Base-by-base conservation (phyloP, 2,797 vertebrate species). In the Leuciscus waleckii region DNA sequence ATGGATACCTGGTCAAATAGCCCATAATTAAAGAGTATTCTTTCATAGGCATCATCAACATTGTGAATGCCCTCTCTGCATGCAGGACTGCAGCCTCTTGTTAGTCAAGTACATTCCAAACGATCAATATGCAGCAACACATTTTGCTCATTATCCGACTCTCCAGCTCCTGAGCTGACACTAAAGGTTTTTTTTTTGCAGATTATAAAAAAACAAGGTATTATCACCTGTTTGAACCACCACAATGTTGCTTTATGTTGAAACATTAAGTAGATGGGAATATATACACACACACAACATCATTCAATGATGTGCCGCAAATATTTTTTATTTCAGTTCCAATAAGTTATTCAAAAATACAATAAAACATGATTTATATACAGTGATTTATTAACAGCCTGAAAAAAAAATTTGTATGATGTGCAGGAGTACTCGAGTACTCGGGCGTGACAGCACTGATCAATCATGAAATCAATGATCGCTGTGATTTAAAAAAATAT, bases 41-140 rank as follows among this genome's bases (percentile, higher is more conserved):
- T 71, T n/a, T 39, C 77, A 63, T 77, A 63, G 39, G 14, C 37
- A 75, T 68, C 13, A 54, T 29, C 56, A 76, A 61, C 76, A 74
- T 29, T 61, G 37, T 77, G 29, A 69, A 51, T 39, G 13, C 19
- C 11, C 41, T 21, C 58, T 29, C 37, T 41, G n/a, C 65, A 73
- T 4, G 70, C 5, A 39, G 26, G 77, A 56, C 46, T 69, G 82
- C 51, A 79, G 63, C 70, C 51, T 63, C 43, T 26, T 23, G 29
- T 35, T 17, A 46, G 71, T 32, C 35, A 81, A 82, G 63, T 26
- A 54, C 80, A 85, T 85, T 75, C 29, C 79, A 79, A 74, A 81
- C 39, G 11, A 85, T 68, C 58, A 68, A 71, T 85, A 79, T 79
- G 23, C 32, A 63, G 56, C 51, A 11, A 35, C 68, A 82, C 35